Evolutionary conservation across 2,113 vertebrate genomes (phyloP).

Genomic region (Pelecanus crispus): DNA sequence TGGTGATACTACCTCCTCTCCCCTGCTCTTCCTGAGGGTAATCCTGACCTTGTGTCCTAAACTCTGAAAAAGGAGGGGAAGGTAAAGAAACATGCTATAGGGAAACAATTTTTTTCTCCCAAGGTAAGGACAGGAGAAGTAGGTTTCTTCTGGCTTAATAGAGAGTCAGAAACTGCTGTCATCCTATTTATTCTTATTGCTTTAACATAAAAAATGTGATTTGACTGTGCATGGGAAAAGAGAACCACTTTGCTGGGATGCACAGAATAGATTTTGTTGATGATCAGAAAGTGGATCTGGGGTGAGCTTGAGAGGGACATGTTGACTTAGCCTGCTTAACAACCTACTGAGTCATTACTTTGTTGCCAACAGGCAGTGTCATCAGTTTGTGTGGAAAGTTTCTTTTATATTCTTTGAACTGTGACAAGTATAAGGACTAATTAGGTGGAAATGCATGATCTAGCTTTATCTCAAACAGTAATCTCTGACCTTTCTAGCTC

Average conservation of each 20-base stretch:
- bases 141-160: not conserved
- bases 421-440: not conserved
- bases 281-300: not conserved
- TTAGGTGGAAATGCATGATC: not conserved
- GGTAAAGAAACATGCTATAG: not conserved
- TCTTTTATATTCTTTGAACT: not conserved
- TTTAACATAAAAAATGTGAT: not conserved
- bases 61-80: not conserved
- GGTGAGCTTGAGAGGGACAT: not conserved
- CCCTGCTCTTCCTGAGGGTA: fast-evolving
- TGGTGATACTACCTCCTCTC: not conserved
- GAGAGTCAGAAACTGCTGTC: not conserved
- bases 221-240: not conserved
- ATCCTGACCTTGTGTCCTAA: not conserved
- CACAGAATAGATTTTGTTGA: not conserved
- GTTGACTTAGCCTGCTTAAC: not conserved
- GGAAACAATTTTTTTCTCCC: not conserved
- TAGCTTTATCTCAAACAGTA: not conserved
- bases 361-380: not conserved
- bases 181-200: not conserved
- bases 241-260: not conserved
- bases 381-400: not conserved
- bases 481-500: not conserved
- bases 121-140: not conserved
- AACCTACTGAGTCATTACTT: not conserved